Conservation (phyloP, 2,888 invertebrate genomes). For the Amphipoea lucens region DNA sequence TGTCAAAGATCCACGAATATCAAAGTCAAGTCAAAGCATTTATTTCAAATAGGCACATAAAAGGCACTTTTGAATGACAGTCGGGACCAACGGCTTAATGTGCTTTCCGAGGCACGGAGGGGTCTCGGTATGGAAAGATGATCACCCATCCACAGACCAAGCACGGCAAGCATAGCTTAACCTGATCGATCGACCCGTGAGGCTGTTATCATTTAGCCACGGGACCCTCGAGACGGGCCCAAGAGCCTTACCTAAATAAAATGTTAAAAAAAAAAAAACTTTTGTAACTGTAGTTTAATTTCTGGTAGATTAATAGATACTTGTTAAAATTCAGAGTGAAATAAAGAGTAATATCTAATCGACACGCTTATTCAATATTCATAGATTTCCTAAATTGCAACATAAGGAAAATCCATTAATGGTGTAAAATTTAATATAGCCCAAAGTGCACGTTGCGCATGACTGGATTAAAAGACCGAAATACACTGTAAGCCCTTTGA, state of each 20-base stretch:
- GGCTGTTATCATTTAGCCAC: too few species aligned
- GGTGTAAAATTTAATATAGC: background rate
- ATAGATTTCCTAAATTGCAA: background rate
- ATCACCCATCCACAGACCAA: too few species aligned
- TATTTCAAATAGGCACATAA: too few species aligned
- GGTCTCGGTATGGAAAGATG: too few species aligned
- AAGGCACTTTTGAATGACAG: too few species aligned
- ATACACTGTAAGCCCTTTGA: constrained; percentile 1
- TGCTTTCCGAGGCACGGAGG: too few species aligned
- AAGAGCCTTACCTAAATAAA: background rate
- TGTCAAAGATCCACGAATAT: too few species aligned
- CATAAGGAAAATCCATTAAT: background rate
- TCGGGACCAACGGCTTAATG: too few species aligned
- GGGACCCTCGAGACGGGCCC: too few species aligned
- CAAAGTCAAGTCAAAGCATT: too few species aligned
- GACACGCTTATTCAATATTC: background rate
- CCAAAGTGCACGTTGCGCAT: constrained; percentile 17
- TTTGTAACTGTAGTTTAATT: background rate
- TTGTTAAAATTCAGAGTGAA: background rate
- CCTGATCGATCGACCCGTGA: too few species aligned
- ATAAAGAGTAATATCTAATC: background rate
- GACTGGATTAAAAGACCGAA: background rate
- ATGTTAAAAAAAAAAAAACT: background rate
- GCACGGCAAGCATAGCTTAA: too few species aligned
- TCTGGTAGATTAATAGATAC: background rate